Percentiles rank a stretch among this genome's conserved stretches.
phyloP scores from a whole-genome alignment of 1,140 invertebrate species.

The Caenorhabditis briggsae region DNA sequence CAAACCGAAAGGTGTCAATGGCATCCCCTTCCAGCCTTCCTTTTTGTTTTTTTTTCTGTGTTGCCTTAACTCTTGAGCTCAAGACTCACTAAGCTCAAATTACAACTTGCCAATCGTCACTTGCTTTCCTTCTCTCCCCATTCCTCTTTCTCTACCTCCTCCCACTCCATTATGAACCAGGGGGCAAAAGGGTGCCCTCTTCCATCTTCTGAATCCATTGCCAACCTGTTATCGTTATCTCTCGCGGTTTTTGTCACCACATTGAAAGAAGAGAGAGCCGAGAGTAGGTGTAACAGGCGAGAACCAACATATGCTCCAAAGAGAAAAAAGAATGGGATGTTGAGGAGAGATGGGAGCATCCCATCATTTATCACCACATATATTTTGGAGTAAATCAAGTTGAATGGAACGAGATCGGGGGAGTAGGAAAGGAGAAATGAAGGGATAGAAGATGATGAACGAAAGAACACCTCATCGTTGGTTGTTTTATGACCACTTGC shows the following conservation, averaged over 20 bases:
- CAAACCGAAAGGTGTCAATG: slow-evolving; percentile 41
- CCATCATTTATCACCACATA: slow-evolving; percentile 52
- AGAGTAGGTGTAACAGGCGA: slow-evolving; percentile 40
- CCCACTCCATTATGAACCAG: slow-evolving; percentile 43
- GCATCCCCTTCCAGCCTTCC: background rate
- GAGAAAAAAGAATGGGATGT: slow-evolving; percentile 6
- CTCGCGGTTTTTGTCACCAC: slow-evolving; percentile 55
- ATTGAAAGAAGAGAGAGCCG: background rate
- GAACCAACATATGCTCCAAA: slow-evolving; percentile 15
- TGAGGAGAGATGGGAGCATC: slow-evolving; percentile 32
- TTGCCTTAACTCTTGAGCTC: slow-evolving; percentile 52
- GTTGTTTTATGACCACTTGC: slow-evolving; percentile 11
- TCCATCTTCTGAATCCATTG: slow-evolving; percentile 21
- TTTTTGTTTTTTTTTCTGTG: slow-evolving; percentile 15
- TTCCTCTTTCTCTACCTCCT: background rate
- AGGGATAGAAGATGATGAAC: slow-evolving; percentile 15
- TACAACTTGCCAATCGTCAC: slow-evolving; percentile 26
- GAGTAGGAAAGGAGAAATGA: background rate
- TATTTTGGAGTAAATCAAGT: slow-evolving; percentile 42
- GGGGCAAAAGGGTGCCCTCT: slow-evolving; percentile 43
- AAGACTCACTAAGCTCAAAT: slow-evolving; percentile 55
- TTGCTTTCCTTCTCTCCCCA: slow-evolving; percentile 4
- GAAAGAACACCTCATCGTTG: slow-evolving; percentile 1
- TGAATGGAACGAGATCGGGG: slow-evolving; percentile 22
- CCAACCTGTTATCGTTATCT: slow-evolving; percentile 40